Base-by-base conservation (phyloP, 2,113 vertebrate species). In the Manacus vitellinus region DNA sequence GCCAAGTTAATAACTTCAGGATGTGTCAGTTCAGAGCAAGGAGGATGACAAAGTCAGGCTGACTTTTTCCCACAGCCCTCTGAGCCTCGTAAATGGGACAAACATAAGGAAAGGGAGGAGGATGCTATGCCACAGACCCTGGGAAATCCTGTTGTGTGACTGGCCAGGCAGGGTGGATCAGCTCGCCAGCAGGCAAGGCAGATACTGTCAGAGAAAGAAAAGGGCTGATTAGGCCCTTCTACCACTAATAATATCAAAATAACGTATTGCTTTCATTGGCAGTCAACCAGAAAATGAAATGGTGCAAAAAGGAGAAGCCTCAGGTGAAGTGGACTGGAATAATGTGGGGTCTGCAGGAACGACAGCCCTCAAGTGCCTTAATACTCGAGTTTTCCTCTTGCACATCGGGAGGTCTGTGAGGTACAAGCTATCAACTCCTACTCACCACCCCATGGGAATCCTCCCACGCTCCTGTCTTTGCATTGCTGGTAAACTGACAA, bases 231-330 rank as follows among this genome's bases (percentile, higher is more conserved):
- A 96, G 86, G 86, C 68, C 61, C 80, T 93, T 93, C 62, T 83
- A 63, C 30, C 56, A 41, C 80, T 75, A 92, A 87, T 85, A 84
- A 75, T 95, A 96, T 95, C 93, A 94, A 95, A 91, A 91, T 37
- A 95, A 76, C 58, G 31, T 84, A 87, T 59, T 95, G 80, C 70
- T 94, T 95, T 91, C 81, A 89, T 25, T 75, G 44, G 30, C 73
- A 89, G 44, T 44, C 80, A 92, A 91, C 94, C 80, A 92, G 92
- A 96, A 95, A 92, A 89, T 71, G 35, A 87, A 82, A 84, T 0
- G 2, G 55, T 62, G 43, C 44, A 93, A 93, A 95, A 79, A 90
- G 70, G 47, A 93, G 91, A 90, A 93, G 85, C 81, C 18, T 3
- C 74, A 66, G 49, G 78, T 62, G 66, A 94, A 95, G 68, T 68